These are phyloP conservation scores for Dasysyrphus albostriatus DNA, from an alignment of 2,888 invertebrate genomes.

Conservation along the genomic window DNA sequence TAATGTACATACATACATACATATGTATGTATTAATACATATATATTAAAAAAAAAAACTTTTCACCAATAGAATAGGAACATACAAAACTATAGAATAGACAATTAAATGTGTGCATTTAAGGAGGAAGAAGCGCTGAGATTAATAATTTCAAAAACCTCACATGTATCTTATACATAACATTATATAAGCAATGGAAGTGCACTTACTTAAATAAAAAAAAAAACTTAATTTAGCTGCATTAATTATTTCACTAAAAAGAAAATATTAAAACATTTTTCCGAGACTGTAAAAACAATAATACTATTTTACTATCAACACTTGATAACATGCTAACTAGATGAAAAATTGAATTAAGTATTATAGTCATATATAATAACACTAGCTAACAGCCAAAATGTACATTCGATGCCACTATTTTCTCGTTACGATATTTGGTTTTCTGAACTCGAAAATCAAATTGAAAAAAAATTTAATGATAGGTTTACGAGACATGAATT, in stretches of 20 bases:
- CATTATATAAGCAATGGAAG: conserved; percentile 1
- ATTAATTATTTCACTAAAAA: background rate
- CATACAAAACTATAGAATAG: conserved; percentile 27
- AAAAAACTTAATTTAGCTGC: background rate
- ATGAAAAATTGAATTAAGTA: conserved; percentile 52
- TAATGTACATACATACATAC: no score
- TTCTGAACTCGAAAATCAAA: background rate
- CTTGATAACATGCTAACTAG: conserved; percentile 35
- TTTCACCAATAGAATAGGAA: conserved; percentile 21
- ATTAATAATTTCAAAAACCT: background rate
- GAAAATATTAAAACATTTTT: background rate
- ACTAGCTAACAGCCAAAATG: background rate
- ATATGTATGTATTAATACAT: no score
- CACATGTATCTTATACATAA: background rate
- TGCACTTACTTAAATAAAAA: background rate
- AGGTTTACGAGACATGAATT: background rate
- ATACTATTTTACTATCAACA: conserved; percentile 8
- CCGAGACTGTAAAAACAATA: background rate
- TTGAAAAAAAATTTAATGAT: background rate
- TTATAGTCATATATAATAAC: conserved; percentile 33
- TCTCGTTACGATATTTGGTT: background rate
- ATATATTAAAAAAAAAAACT: background rate
- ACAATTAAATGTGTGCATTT: conserved; percentile 27
- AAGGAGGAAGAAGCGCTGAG: background rate
- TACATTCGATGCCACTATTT: background rate